Evolutionary conservation across 1,140 invertebrate genomes (phyloP).

Genomic region (Wiebesia pumilae): DNA sequence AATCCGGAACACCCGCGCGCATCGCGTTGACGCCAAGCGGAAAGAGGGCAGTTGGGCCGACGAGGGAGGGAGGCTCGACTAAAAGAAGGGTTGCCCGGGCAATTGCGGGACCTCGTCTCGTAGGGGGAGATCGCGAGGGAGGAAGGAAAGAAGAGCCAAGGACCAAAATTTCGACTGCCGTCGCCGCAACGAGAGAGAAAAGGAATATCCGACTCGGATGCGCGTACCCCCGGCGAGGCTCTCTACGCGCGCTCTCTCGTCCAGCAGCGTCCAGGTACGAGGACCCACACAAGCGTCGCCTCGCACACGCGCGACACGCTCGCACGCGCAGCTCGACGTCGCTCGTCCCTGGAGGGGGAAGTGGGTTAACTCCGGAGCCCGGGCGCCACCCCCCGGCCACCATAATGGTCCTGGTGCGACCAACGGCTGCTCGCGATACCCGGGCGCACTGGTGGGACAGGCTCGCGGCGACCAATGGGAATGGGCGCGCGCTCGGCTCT

Average conservation of each 20-base stretch:
- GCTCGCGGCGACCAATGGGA: neutral
- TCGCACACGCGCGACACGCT: neutral
- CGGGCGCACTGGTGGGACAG: neutral
- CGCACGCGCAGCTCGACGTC: neutral
- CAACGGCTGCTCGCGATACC: conserved; percentile 55
- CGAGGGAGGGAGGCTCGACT: too few species aligned
- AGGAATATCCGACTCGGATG: neutral
- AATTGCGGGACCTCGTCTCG: too few species aligned
- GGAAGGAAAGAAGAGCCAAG: conserved; percentile 23
- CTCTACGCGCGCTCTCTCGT: too few species aligned
- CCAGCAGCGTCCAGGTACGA: neutral
- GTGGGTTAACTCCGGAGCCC: conserved; percentile 54
- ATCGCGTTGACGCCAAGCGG: neutral
- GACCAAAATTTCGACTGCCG: neutral
- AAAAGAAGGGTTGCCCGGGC: too few species aligned
- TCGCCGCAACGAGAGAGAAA: neutral
- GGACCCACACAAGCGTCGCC: neutral
- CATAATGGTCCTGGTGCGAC: conserved; percentile 70
- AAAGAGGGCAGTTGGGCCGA: too few species aligned
- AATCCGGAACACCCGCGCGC: conserved; percentile 34
- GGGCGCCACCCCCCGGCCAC: conserved; percentile 61
- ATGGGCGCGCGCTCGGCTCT: neutral
- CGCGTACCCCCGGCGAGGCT: neutral
- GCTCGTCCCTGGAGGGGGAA: conserved; percentile 15
- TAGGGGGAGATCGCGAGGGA: neutral